Conservation (phyloP, 2,888 invertebrate species). For the Malthinus flaveolus region DNA sequence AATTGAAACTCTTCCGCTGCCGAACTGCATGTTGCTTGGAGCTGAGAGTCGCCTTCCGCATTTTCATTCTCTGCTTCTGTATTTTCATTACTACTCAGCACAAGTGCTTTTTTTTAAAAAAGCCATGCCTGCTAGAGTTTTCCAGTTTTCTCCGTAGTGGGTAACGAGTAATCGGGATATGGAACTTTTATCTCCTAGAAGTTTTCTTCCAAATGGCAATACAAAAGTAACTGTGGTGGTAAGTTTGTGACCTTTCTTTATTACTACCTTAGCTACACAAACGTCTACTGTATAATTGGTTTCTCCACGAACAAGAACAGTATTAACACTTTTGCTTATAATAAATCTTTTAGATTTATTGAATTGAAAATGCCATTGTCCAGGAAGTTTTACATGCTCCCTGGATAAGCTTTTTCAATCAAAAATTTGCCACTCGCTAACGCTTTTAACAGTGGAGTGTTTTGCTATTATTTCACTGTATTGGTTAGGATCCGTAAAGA, state of each 20-base stretch:
- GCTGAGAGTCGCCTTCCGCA: background rate
- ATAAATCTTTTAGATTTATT: background rate
- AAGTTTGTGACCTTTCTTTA: conserved; percentile 1
- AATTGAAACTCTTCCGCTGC: background rate
- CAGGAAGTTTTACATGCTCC: background rate
- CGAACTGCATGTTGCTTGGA: background rate
- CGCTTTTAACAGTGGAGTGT: background rate
- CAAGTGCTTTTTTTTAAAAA: too few relatives aligned
- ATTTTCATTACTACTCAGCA: too few relatives aligned
- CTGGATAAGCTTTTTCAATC: background rate
- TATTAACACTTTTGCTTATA: conserved; percentile 1
- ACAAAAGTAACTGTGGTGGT: background rate
- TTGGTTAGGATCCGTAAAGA: background rate
- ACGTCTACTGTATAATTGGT: conserved; percentile 16
- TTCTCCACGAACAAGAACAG: conserved; percentile 27
- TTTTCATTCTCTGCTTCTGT: background rate
- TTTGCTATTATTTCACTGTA: background rate
- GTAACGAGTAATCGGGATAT: background rate
- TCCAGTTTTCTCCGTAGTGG: background rate
- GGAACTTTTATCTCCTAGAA: background rate
- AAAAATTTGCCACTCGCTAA: background rate
- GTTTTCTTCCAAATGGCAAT: background rate
- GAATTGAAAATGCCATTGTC: background rate
- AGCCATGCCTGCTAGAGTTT: background rate
- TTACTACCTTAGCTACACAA: conserved; percentile 10